Conservation (phyloP, 2,113 vertebrate species). For the Australoheros scitulus region DNA sequence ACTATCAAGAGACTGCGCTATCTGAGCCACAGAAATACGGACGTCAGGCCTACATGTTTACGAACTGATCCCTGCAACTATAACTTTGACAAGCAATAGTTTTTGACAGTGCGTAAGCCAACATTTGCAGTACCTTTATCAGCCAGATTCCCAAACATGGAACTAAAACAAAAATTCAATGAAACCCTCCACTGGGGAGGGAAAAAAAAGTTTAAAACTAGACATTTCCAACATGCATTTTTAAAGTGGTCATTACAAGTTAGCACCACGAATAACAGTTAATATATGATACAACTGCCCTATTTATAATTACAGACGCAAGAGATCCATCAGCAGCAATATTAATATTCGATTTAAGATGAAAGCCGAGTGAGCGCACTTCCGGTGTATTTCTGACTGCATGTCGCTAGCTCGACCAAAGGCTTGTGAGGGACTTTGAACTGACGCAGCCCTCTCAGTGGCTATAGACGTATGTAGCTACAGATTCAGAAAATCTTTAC, state of each 20-base stretch:
- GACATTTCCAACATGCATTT: not conserved
- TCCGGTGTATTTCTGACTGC: not conserved
- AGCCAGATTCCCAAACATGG: not conserved
- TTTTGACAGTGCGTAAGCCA: not conserved
- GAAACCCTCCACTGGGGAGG: not conserved
- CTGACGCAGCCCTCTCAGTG: constrained; percentile 16
- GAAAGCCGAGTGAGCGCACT: not conserved
- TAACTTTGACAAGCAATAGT: not conserved
- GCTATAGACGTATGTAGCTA: constrained; percentile 3
- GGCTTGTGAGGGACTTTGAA: not conserved
- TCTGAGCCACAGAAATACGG: no score
- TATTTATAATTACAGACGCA: not conserved
- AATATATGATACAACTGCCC: not conserved
- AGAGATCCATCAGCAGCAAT: no score
- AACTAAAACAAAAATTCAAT: not conserved
- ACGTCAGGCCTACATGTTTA: not conserved
- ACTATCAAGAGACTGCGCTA: no score
- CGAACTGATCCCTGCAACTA: not conserved
- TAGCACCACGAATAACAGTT: not conserved
- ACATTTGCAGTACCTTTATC: not conserved
- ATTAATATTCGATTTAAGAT: not conserved
- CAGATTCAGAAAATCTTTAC: not conserved
- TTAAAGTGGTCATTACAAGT: not conserved
- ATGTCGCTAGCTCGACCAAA: not conserved
- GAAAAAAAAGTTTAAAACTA: no score